These are phyloP conservation scores for Tanypteryx hageni DNA, from an alignment of 2,888 invertebrate genomes.

Conservation along the genomic window DNA sequence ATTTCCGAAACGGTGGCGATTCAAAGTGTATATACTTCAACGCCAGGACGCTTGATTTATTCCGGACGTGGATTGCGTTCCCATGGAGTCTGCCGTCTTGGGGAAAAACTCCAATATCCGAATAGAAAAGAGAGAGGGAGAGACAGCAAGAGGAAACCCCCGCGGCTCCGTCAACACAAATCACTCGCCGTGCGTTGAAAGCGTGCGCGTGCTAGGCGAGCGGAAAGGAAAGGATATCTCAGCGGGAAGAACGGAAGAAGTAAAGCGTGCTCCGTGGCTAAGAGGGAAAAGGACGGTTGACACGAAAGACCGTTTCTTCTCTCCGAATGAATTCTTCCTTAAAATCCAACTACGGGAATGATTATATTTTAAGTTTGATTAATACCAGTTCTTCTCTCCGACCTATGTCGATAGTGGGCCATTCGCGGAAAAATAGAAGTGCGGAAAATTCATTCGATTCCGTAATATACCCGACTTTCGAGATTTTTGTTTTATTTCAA, in stretches of 20 bases:
- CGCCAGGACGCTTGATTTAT: constrained; percentile 44
- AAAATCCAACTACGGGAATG: neutral
- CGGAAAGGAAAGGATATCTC: neutral
- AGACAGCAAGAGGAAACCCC: neutral
- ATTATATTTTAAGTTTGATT: neutral
- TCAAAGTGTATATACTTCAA: constrained; percentile 40
- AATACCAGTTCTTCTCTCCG: neutral
- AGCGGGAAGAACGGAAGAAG: neutral
- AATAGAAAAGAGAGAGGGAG: neutral
- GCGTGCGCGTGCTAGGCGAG: neutral
- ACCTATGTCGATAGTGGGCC: neutral
- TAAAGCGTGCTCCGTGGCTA: neutral
- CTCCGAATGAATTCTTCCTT: constrained; percentile 6
- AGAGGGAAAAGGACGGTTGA: neutral
- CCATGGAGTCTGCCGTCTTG: constrained; percentile 24
- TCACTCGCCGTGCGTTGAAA: constrained; percentile 23
- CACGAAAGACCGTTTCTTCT: neutral
- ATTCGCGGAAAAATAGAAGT: neutral
- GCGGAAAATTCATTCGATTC: neutral
- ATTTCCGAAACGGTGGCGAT: constrained; percentile 32
- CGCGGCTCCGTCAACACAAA: constrained; percentile 61
- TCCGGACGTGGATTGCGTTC: constrained; percentile 32
- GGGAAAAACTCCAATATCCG: neutral
- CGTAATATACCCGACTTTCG: neutral
- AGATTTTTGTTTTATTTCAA: no score